phyloP scores from a whole-genome alignment of 2,113 vertebrate genomes.

The Caretta caretta region DNA sequence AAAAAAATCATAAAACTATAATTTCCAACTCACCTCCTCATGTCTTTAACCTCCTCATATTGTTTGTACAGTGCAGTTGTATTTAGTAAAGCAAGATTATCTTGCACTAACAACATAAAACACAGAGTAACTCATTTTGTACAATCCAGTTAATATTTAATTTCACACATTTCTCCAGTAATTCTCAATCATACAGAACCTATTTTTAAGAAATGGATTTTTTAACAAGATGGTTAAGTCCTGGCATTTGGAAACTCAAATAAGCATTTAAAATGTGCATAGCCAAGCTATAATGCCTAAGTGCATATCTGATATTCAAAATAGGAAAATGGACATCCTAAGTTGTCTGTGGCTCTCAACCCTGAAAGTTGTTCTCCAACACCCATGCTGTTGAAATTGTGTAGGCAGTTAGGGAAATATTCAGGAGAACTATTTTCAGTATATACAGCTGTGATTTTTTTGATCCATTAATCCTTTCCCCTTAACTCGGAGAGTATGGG shows the following conservation, averaged over 20 bases:
- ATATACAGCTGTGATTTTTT: slow-evolving; percentile 5
- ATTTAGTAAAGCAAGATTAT: not conserved
- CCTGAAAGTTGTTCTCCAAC: not conserved
- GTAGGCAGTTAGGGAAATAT: not conserved
- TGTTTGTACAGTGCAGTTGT: not conserved
- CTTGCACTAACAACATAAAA: not conserved
- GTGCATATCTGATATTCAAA: not conserved
- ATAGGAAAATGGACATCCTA: not conserved
- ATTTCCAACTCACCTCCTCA: not conserved
- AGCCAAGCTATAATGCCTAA: not conserved
- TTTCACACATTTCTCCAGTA: not conserved
- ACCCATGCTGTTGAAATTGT: not conserved
- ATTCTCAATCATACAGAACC: not conserved
- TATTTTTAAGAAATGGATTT: not conserved
- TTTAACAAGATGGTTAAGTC: not conserved
- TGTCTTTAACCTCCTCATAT: not conserved
- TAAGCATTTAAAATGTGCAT: not conserved
- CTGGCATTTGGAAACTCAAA: not conserved
- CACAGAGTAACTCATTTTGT: not conserved
- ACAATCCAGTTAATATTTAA: not conserved
- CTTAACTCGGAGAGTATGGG: not conserved
- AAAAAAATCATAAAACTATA: not conserved
- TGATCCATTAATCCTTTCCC: slow-evolving; percentile 4
- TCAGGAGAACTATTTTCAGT: not conserved
- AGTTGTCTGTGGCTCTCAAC: not conserved